Conservation (phyloP, 2,113 vertebrate species). For the Capreolus pygargus region DNA sequence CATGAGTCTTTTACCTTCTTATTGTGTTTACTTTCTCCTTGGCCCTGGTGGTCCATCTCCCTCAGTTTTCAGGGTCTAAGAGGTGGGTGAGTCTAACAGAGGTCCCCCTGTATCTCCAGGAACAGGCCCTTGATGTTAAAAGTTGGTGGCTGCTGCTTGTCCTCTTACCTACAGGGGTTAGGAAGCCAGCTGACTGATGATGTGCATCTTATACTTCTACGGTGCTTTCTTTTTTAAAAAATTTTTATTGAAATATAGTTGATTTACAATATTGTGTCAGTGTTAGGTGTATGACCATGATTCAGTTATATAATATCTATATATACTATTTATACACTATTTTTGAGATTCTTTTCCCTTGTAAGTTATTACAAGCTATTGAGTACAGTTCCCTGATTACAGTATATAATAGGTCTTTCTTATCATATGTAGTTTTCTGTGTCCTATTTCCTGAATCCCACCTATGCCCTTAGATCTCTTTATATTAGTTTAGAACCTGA, state of each 20-base stretch:
- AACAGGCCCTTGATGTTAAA: background rate
- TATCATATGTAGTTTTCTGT: background rate
- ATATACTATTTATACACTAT: background rate
- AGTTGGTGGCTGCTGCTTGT: background rate
- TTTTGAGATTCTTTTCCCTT: background rate
- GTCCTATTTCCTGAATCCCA: background rate
- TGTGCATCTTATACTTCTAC: background rate
- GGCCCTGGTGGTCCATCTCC: background rate
- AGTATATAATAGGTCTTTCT: background rate
- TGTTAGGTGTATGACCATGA: background rate
- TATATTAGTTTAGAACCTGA: background rate
- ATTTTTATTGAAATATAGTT: background rate
- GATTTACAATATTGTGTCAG: background rate
- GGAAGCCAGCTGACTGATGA: background rate
- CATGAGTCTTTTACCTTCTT: background rate
- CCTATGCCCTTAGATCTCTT: background rate
- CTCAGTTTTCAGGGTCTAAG: background rate
- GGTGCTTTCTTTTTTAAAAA: background rate
- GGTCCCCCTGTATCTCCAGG: too few relatives aligned
- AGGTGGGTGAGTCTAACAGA: background rate
- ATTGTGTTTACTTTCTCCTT: background rate
- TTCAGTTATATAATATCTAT: background rate
- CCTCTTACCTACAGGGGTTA: background rate
- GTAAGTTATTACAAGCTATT: background rate
- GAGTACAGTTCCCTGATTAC: background rate